Evolutionary conservation across 2,113 vertebrate genomes (phyloP), one percentile per base, ranked within the genome.

Genomic region (Gambusia affinis): DNA sequence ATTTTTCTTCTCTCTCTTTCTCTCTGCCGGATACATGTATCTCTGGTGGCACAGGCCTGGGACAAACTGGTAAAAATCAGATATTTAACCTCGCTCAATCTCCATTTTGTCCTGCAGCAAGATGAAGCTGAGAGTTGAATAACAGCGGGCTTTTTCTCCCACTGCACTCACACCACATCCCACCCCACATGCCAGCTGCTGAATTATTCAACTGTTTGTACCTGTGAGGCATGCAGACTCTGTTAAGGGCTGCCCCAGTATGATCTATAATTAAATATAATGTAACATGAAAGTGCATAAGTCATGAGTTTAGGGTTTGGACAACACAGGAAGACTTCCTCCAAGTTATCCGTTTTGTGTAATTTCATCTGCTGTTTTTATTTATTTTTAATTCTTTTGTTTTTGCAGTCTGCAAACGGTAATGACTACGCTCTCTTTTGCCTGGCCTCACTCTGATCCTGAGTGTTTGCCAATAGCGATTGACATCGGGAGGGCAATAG

Each of bases 221-320:
- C 94, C 92, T 94, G 93, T 90, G 88, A 93, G 92, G 93, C 91
- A 89, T 93, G 89, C 84, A 85, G 89, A 80, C 90, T 81, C 87
- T 83, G 88, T 92, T 93, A 88, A 79, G 89, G 92, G 91, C 85
- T 87, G 88, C 88, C 85, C 89, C 60, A 44, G 89, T 87, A 91
- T 93, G 91, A 94, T 94, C 90, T 92, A 95, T 94, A 95, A 94
- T 95, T 95, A 93, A 95, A 92, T 91, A 91, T 91, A 92, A 92
- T 92, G 93, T 89, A 90, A 93, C 88, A 92, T 94, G 89, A 94
- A 94, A 94, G 93, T 94, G 94, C 94, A 95, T 94, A 92, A 91
- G 86, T 92, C 87, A 95, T 94, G 87, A 94, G 86, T 87, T 72
- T 72, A 64, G 76, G 86, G 82, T 83, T 79, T 88, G 85, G 84